Evolutionary conservation across 1,140 invertebrate species (phyloP).

Genomic region (Drosophila sp.): DNA sequence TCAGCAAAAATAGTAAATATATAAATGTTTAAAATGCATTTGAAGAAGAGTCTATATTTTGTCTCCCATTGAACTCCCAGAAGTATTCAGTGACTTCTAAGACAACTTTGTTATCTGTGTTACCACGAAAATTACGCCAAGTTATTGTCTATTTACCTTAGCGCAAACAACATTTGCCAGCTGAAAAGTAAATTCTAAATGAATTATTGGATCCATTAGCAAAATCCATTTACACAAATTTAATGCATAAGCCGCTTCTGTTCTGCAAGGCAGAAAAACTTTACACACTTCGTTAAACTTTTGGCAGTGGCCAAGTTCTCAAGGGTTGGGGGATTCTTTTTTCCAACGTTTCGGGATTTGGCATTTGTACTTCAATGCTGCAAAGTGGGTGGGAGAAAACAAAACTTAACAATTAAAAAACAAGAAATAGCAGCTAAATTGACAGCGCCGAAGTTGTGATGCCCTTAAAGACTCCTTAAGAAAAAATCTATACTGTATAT

Average conservation of each 20-base stretch:
- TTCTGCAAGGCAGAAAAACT: conserved; percentile 58
- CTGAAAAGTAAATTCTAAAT: conserved; percentile 82
- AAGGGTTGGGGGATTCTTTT: conserved; percentile 11
- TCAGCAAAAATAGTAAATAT: too few relatives aligned
- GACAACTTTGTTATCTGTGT: conserved; percentile 1
- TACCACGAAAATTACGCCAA: conserved; percentile 69
- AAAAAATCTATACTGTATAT: too few relatives aligned
- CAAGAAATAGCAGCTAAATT: conserved; percentile 32
- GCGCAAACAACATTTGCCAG: conserved; percentile 75
- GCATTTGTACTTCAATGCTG: conserved; percentile 18
- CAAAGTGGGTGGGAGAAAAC: conserved; percentile 43
- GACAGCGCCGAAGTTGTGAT: background rate
- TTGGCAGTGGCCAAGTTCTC: conserved; percentile 41
- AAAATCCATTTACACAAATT: conserved; percentile 84
- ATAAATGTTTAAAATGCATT: too few relatives aligned
- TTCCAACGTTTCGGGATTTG: conserved; percentile 18
- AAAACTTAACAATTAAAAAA: conserved; percentile 82
- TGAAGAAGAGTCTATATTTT: background rate
- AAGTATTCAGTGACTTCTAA: background rate
- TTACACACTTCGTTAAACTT: conserved; percentile 81
- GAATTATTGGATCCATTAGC: conserved; percentile 84
- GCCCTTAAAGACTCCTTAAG: conserved; percentile 1
- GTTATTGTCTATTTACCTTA: conserved; percentile 73
- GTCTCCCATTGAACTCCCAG: background rate
- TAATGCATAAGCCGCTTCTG: conserved; percentile 74